Evolutionary conservation across 2,797 vertebrate species (phyloP).

Genomic region (Sciurus vulgaris): DNA sequence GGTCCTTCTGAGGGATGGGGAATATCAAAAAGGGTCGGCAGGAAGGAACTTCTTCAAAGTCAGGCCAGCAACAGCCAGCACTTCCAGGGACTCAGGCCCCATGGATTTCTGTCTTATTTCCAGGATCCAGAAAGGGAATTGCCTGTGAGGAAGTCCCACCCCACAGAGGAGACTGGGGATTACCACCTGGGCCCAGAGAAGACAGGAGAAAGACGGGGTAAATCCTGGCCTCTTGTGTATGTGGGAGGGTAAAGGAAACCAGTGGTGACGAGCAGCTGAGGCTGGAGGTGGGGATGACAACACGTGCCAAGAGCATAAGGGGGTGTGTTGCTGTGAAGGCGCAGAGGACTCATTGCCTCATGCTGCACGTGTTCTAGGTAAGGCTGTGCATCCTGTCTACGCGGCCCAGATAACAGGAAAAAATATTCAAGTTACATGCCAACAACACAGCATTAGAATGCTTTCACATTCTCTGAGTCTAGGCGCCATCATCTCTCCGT

Average conservation of each 20-base stretch:
- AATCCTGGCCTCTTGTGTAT: neutral
- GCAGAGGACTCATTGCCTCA: rapidly evolving
- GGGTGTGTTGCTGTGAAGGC: neutral
- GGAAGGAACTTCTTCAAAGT: neutral
- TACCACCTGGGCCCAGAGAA: neutral
- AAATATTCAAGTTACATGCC: neutral
- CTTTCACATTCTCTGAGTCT: neutral
- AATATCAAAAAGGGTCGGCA: neutral
- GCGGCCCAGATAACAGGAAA: neutral
- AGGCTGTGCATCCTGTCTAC: neutral
- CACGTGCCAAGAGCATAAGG: rapidly evolving
- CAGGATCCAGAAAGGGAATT: neutral
- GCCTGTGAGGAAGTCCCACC: neutral
- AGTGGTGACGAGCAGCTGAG: neutral
- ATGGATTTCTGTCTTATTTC: neutral
- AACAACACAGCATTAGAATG: neutral
- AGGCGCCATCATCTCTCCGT: neutral
- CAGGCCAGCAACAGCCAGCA: neutral
- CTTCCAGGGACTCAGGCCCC: neutral
- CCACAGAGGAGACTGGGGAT: neutral
- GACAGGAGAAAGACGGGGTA: neutral
- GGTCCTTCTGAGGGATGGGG: neutral
- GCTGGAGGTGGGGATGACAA: neutral
- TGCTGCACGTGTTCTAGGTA: neutral
- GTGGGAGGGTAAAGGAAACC: neutral